These are phyloP conservation scores for Epizoanthus stellaris DNA, from an alignment of 92 coral and sea anemone genomes.

Conservation along the genomic window DNA sequence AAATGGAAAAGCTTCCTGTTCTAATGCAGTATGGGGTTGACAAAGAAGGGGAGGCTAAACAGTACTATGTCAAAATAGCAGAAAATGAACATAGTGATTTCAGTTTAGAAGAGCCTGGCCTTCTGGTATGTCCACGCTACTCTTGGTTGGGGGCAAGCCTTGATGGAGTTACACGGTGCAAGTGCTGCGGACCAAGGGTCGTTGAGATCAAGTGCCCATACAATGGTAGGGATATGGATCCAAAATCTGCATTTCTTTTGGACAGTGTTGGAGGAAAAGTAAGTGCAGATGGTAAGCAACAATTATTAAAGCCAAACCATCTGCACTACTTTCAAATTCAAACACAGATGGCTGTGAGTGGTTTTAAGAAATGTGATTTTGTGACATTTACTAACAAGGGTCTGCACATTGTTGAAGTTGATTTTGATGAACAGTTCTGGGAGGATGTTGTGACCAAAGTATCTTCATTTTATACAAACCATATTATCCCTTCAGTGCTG, in stretches of 20 bases:
- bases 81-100: constrained; percentile 36
- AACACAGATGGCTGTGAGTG: constrained; percentile 69
- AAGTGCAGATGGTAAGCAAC: constrained; percentile 40
- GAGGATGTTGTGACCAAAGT: constrained; percentile 54
- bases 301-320: constrained; percentile 47
- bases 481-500: constrained; percentile 28
- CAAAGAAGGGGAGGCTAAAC: constrained; percentile 54
- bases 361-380: constrained; percentile 59
- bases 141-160: constrained; percentile 57
- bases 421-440: constrained; percentile 57
- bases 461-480: constrained; percentile 6
- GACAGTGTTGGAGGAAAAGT: constrained; percentile 56
- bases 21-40: constrained; percentile 54
- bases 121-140: constrained; percentile 38
- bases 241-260: constrained; percentile 60
- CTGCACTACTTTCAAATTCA: constrained; percentile 67
- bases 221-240: constrained; percentile 52
- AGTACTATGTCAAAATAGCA: constrained; percentile 31
- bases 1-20: constrained; percentile 17
- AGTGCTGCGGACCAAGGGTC: constrained; percentile 43
- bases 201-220: constrained; percentile 54
- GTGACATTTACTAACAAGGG: constrained; percentile 57
- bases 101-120: constrained; percentile 48
- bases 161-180: constrained; percentile 31
- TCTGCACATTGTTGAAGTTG: constrained; percentile 45